Conservation (phyloP, 2,888 invertebrate species). For the Tachina grossa region DNA sequence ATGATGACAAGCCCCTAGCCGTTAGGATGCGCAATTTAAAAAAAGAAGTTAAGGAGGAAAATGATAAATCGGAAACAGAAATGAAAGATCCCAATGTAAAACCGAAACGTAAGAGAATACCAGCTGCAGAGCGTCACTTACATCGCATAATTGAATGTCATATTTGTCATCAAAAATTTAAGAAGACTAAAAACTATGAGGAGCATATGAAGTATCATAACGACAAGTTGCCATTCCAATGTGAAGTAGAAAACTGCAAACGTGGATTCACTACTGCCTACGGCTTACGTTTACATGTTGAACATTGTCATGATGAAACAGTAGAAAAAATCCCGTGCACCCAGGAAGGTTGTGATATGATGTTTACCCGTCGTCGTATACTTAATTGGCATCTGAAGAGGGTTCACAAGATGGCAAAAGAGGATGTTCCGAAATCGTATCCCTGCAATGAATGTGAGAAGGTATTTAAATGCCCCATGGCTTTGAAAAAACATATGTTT, state of each 20-base stretch:
- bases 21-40: conserved; percentile 72
- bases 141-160: conserved; percentile 80
- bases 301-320: conserved; percentile 79
- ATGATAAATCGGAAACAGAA: conserved; percentile 73
- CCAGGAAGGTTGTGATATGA: conserved; percentile 78
- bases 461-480: conserved; percentile 80
- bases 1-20: conserved; percentile 79
- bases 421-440: conserved; percentile 77
- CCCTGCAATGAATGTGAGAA: conserved; percentile 81
- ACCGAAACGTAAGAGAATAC: conserved; percentile 76
- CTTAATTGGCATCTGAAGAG: conserved; percentile 78
- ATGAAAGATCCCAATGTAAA: conserved; percentile 72
- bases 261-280: conserved; percentile 80
- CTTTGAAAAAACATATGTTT: conserved; percentile 81
- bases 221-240: conserved; percentile 79
- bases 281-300: conserved; percentile 78
- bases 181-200: conserved; percentile 78
- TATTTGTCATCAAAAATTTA: conserved; percentile 80
- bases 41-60: conserved; percentile 71
- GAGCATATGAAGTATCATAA: conserved; percentile 81
- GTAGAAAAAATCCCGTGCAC: conserved; percentile 78
- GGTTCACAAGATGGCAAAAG: conserved; percentile 76
- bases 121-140: conserved; percentile 76
- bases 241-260: conserved; percentile 78
- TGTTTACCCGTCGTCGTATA: conserved; percentile 79